These are phyloP conservation scores for Apis laboriosa DNA, from an alignment of 1,140 invertebrate genomes.

Conservation along the genomic window DNA sequence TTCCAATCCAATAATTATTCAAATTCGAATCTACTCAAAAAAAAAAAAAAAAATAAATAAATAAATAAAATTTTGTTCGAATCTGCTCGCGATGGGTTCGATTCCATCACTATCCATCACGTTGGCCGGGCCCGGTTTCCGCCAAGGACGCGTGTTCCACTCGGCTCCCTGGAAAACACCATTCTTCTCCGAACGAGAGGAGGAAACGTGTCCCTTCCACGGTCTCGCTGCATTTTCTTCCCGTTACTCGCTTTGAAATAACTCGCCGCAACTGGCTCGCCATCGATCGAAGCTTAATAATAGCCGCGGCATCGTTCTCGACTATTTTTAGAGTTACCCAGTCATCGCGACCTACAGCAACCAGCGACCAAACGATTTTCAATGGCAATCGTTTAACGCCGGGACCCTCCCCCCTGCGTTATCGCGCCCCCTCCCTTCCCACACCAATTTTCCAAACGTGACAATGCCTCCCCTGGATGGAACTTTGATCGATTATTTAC, in stretches of 20 bases:
- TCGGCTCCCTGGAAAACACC: neutral
- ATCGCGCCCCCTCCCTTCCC: no score
- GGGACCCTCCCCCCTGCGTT: neutral
- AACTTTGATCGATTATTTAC: no score
- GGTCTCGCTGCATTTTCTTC: slow-evolving; percentile 12
- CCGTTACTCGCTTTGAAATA: slow-evolving; percentile 51
- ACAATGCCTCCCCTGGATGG: no score
- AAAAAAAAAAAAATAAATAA: no score
- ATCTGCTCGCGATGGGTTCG: neutral
- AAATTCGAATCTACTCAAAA: no score
- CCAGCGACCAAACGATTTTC: slow-evolving; percentile 58
- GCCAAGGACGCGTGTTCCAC: slow-evolving; percentile 3
- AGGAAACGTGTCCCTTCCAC: neutral
- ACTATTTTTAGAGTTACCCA: slow-evolving; percentile 68
- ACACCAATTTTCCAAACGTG: no score
- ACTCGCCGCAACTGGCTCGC: slow-evolving; percentile 56
- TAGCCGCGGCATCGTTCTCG: slow-evolving; percentile 62
- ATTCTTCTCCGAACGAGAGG: neutral
- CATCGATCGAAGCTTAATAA: slow-evolving; percentile 67
- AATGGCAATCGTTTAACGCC: slow-evolving; percentile 61
- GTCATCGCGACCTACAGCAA: slow-evolving; percentile 67
- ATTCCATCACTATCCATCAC: neutral
- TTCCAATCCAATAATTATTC: no score
- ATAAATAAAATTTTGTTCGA: no score
- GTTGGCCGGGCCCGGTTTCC: neutral